Evolutionary conservation across 2,113 vertebrate genomes (phyloP).

Genomic region (Prunella fulvescens): DNA sequence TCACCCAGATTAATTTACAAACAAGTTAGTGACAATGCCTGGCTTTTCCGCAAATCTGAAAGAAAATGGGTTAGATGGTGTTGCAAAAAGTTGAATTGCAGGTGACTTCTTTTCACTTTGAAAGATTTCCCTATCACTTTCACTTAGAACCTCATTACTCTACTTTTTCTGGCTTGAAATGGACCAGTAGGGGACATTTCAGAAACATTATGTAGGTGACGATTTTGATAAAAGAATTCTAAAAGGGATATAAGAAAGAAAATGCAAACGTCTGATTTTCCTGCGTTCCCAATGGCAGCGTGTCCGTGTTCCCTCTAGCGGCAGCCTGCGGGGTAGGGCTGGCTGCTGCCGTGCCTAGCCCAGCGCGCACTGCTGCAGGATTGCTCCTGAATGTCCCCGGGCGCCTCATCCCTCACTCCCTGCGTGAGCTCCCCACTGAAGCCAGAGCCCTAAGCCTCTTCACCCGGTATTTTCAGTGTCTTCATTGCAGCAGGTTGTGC

Average conservation of each 20-base stretch:
- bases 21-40: neutral
- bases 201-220: neutral
- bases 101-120: neutral
- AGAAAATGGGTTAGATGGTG: neutral
- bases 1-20: neutral
- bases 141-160: neutral
- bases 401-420: no score
- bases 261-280: fast-evolving
- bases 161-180: neutral
- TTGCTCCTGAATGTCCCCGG: neutral
- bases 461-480: neutral
- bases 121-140: neutral
- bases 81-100: neutral
- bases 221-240: neutral
- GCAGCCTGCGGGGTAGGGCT: neutral
- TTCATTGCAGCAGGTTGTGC: neutral
- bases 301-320: neutral
- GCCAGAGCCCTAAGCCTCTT: no score
- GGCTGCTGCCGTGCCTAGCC: neutral
- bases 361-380: fast-evolving
- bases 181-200: neutral
- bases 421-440: fast-evolving
- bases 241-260: neutral
- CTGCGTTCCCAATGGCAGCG: fast-evolving
- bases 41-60: neutral